Evolutionary conservation across 2,797 vertebrate genomes (phyloP), one percentile per base, ranked within the genome.

Genomic region (Okamejei kenojei): DNA sequence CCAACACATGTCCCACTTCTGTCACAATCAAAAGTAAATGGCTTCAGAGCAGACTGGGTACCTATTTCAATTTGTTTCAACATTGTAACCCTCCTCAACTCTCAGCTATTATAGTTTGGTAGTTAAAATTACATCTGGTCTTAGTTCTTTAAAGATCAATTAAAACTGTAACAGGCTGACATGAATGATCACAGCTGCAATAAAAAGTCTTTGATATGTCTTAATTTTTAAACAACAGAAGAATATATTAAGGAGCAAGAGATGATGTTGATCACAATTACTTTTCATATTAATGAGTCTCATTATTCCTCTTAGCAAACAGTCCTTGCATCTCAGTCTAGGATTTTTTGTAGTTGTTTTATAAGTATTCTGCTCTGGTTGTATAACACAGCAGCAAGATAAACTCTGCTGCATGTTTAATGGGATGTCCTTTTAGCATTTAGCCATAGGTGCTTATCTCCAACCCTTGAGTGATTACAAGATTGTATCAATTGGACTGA

Each of bases 401-500:
- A 74, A 91, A 74, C 35, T 45, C 65, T 29, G 10, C 68, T 73
- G 84, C 45, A 91, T 74, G 90, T 38, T 91, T 91, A 91, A 91
- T 54, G 35, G 68, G 35, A 91, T 45, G 35, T 29, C 68, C 74
- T 91, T 74, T 91, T 91, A 91, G 90, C 68, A 91, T 91, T 91
- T 91, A 74, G 68, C 90, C 38, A 91, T 38, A 74, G 68, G 32
- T 74, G 68, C 35, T 91, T 54, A 74, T 91, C 90, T 91, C 71
- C 21, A 45, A 45, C 9, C 68, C 68, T 91, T 91, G 68, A 91
- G 68, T 74, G 65, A 74, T 91, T 10, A 68, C 68, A 91, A 91
- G 90, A 74, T 91, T 54, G 21, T 74, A 91, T 74, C 90, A 73
- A 74, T 74, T 91, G 90, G 90, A 91, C 68, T 74, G 90, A 68